Conservation (phyloP, 2,888 invertebrate genomes). For the Acleris holmiana region DNA sequence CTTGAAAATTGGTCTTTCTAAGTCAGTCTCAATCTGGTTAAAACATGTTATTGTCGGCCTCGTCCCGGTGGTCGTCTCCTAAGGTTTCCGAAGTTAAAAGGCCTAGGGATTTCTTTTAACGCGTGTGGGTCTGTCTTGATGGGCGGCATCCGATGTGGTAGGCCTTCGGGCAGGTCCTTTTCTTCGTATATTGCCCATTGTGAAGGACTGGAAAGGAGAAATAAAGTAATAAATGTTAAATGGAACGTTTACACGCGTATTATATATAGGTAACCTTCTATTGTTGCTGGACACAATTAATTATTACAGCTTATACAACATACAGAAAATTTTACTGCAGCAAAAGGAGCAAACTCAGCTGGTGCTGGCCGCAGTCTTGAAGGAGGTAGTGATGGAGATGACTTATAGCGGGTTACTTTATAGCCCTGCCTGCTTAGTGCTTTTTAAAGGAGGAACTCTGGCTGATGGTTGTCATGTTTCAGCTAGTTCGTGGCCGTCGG, state of each 20-base stretch:
- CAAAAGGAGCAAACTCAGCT: too few species aligned
- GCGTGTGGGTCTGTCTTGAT: constrained; percentile 72
- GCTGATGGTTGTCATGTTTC: too few species aligned
- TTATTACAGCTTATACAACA: too few species aligned
- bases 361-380: too few species aligned
- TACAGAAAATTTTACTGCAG: too few species aligned
- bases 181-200: constrained; percentile 80
- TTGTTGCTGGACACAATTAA: too few species aligned
- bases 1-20: neutral
- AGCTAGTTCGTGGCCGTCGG: too few species aligned
- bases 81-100: constrained; percentile 60
- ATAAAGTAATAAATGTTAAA: neutral
- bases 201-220: constrained; percentile 61
- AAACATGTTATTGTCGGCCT: constrained; percentile 34
- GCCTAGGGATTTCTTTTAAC: constrained; percentile 72
- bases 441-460: too few species aligned
- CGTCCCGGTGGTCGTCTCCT: constrained; percentile 60
- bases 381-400: too few species aligned
- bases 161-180: constrained; percentile 60
- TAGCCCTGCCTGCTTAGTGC: too few species aligned
- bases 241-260: neutral
- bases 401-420: too few species aligned
- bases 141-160: constrained; percentile 65
- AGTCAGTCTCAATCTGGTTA: neutral
- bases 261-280: too few species aligned